Evolutionary conservation across 2,113 vertebrate species (phyloP).

Genomic region (Leucoraja erinaceus): DNA sequence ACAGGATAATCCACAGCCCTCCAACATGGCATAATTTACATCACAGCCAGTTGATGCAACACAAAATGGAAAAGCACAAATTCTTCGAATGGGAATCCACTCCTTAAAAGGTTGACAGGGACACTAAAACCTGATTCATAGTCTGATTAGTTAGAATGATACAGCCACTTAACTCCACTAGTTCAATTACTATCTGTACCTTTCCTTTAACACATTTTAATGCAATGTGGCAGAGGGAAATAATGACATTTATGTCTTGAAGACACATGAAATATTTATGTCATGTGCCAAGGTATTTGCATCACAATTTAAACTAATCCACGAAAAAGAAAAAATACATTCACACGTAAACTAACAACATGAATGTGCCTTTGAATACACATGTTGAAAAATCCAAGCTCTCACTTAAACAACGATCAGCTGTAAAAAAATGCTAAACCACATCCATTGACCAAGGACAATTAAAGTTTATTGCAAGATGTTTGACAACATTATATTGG

Average conservation of each 20-base stretch:
- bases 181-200: not conserved
- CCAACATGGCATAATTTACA: not conserved
- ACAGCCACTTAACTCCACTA: not conserved
- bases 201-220: conserved; percentile 26
- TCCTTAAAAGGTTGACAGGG: not conserved
- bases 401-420: conserved; percentile 5
- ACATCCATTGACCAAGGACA: conserved; percentile 5
- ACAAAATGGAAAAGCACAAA: not conserved
- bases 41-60: not conserved
- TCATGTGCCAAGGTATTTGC: conserved; percentile 4
- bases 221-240: conserved; percentile 15
- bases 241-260: conserved; percentile 28
- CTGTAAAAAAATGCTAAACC: conserved; percentile 2
- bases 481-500: conserved; percentile 14
- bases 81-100: not conserved
- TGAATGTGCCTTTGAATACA: not conserved
- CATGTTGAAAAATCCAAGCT: not conserved
- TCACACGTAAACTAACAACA: not conserved
- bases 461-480: conserved; percentile 24
- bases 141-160: not conserved
- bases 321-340: not conserved
- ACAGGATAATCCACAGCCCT: not conserved
- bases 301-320: not conserved
- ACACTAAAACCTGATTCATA: not conserved
- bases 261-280: conserved; percentile 29